Evolutionary conservation across 2,888 invertebrate genomes (phyloP), one percentile per base, ranked within the genome.

Genomic region (Eilema sororculum): DNA sequence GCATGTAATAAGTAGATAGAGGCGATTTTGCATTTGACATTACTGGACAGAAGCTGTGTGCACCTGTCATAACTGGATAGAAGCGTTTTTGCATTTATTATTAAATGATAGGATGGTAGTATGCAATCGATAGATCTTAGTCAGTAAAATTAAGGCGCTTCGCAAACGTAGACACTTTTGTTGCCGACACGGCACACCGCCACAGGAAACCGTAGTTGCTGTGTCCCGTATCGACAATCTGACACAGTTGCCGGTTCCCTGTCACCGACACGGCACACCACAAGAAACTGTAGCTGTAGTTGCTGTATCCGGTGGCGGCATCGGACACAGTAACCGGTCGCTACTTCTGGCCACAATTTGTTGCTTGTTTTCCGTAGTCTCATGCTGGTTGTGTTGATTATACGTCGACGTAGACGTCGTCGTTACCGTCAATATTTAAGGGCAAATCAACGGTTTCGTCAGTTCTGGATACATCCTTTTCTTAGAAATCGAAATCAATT

Each of bases 191-290:
- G 59, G 66, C 66, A 66, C 66, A 58, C 59, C 66, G 58, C 58
- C 66, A 66, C 58, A 28, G 58, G 33, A 24, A 66, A 66, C 66
- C 66, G 66, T 66, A 33, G 59, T 66, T 58, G 66, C 66, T 66
- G 66, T 66, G 41, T 58, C 66, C 37, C 33, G 66, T 59, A 37
- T 58, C 59, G 66, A 58, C 33, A 33, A 66, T 22, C 66, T 59
- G 64, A 65, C 52, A 65, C 65, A 65, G 56, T 30, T 56, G 56
- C 65, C 65, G 10, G 65, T 41, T 41, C 16, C 41, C 41, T 41
- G 41, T 41, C 41, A 41, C 41, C 41, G 41, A 41, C 41, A 41
- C 41, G 41, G 16, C 41, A 41, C 41, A 41, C 41, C 41, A 41
- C 41, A 41, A 41, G 41, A 41, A 41, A 41, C 56, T 65, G 56